These are phyloP conservation scores for Cottoperca gobio DNA, from an alignment of 2,797 vertebrate species.

Conservation along the genomic window DNA sequence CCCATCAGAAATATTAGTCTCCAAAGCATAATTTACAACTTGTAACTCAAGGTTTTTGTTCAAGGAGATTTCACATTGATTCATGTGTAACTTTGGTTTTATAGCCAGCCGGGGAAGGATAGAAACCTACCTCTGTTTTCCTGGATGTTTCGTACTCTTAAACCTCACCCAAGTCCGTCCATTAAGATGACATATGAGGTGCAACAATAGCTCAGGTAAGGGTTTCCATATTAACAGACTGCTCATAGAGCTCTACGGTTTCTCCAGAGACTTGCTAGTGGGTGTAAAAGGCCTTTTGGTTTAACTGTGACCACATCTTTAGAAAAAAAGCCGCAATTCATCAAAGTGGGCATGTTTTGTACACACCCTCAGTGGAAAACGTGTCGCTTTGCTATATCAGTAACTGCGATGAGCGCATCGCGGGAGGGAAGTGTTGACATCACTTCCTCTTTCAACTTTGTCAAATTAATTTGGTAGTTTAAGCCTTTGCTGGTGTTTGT, in stretches of 20 bases:
- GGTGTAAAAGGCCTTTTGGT: conserved; percentile 33
- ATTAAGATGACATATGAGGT: conserved; percentile 73
- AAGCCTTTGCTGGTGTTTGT: conserved; percentile 15
- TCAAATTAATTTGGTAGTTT: conserved; percentile 14
- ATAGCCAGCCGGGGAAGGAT: conserved; percentile 68
- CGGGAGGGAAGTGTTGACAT: conserved; percentile 18
- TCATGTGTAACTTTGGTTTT: conserved; percentile 79
- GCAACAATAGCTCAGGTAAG: conserved; percentile 66
- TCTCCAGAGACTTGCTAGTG: conserved; percentile 18
- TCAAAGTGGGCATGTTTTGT: conserved; percentile 49
- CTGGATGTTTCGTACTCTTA: conserved; percentile 61
- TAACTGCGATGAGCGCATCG: neutral
- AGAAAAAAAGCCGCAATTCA: conserved; percentile 42
- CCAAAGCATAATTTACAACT: conserved; percentile 83
- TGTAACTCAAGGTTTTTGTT: conserved; percentile 76
- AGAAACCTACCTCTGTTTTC: conserved; percentile 74
- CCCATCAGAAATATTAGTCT: conserved; percentile 84
- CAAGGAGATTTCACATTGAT: conserved; percentile 75
- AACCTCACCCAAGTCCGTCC: conserved; percentile 52
- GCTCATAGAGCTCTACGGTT: conserved; percentile 32
- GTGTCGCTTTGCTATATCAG: conserved; percentile 20
- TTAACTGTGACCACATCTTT: conserved; percentile 41
- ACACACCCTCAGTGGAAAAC: conserved; percentile 26
- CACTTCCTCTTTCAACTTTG: conserved; percentile 12
- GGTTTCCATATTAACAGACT: conserved; percentile 56